A percentile compares a stretch with the other conserved stretches of the same genome.
These are phyloP conservation scores for Psylliodes chrysocephalus DNA, from an alignment of 2,888 invertebrate species.

Conservation along the genomic window DNA sequence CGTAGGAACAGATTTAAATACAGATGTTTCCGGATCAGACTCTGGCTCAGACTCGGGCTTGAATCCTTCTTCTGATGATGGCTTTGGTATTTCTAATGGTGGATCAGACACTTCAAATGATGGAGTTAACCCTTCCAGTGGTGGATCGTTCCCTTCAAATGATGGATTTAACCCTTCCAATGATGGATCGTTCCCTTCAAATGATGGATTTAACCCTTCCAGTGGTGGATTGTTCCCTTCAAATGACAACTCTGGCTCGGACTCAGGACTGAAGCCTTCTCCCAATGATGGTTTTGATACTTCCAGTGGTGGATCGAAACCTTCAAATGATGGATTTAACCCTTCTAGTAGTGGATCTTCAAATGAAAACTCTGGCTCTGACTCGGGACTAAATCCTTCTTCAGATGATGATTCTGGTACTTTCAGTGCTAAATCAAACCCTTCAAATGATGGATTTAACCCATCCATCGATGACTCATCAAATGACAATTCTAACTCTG, in stretches of 20 bases:
- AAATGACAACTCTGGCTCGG: neutral
- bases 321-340: neutral
- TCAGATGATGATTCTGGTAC: neutral
- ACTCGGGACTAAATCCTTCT: neutral
- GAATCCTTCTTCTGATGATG: neutral
- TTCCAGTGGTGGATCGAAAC: neutral
- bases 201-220: neutral
- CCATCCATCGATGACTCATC: too few species aligned
- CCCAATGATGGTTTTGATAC: neutral
- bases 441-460: neutral
- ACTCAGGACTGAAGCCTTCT: too few species aligned
- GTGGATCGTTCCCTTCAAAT: too few species aligned
- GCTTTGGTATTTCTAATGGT: neutral
- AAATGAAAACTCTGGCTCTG: neutral
- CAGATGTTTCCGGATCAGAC: neutral
- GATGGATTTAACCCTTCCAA: neutral
- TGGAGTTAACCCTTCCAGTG: too few species aligned
- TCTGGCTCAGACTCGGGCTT: too few species aligned
- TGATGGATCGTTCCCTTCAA: neutral
- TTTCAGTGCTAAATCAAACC: neutral
- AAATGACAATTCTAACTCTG: too few species aligned
- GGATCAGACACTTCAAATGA: too few species aligned
- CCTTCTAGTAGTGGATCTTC: too few species aligned
- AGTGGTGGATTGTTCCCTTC: neutral
- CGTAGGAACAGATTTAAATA: too few species aligned